Conservation (phyloP, 2,113 vertebrate species). For the Solenodon paradoxus region DNA sequence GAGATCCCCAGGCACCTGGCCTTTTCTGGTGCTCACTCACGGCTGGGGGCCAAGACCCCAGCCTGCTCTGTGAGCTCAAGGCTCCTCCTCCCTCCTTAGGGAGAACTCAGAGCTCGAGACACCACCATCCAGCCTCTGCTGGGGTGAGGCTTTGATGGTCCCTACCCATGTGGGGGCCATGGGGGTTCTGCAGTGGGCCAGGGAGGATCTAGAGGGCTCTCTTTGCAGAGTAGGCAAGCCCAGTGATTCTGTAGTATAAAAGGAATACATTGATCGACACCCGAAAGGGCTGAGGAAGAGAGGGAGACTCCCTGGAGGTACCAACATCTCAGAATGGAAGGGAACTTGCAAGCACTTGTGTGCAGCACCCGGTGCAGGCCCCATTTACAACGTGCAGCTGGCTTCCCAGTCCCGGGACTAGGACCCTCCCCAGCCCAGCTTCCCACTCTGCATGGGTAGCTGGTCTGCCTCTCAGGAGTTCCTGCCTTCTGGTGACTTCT, state of each 20-base stretch:
- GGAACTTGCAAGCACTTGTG: too few relatives aligned
- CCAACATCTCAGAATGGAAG: neutral
- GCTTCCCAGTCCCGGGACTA: neutral
- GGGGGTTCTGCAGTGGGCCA: neutral
- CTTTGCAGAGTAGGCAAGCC: neutral
- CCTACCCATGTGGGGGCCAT: neutral
- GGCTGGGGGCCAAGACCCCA: neutral
- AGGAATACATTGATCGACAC: neutral
- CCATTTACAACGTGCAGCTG: fast-evolving
- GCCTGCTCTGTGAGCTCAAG: neutral
- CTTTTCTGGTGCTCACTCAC: neutral
- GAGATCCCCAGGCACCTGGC: neutral
- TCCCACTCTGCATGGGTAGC: neutral
- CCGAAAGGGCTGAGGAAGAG: neutral
- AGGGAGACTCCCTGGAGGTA: neutral
- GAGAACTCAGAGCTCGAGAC: neutral
- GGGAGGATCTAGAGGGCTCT: neutral
- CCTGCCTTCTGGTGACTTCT: neutral
- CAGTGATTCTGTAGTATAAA: neutral
- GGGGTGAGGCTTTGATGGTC: neutral
- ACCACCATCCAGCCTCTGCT: neutral
- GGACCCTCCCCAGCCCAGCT: neutral
- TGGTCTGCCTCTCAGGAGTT: neutral
- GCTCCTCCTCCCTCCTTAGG: neutral
- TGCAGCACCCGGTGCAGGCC: neutral